These are phyloP conservation scores for Exaiptasia diaphana DNA, from an alignment of 64 coral and sea anemone genomes.

Conservation along the genomic window DNA sequence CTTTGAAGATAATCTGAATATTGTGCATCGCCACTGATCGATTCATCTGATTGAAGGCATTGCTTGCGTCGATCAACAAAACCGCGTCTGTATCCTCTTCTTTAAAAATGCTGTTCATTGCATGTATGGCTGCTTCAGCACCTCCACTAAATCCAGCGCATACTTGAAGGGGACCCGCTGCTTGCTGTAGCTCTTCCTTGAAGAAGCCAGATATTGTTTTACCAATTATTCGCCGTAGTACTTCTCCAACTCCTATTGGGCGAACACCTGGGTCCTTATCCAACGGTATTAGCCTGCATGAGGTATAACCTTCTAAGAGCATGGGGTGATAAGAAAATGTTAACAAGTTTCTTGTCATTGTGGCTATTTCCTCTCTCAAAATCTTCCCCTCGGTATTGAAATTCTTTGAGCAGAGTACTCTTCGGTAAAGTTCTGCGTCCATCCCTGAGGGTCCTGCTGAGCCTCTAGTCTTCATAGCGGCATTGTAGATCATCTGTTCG, in stretches of 20 bases:
- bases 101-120: neutral
- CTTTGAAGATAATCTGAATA: neutral
- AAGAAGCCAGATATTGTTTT: neutral
- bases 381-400: slow-evolving; percentile 39
- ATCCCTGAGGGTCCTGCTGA: slow-evolving; percentile 28
- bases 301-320: slow-evolving; percentile 44
- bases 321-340: slow-evolving; percentile 45
- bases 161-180: slow-evolving; percentile 8
- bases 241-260: slow-evolving; percentile 33
- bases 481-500: slow-evolving; percentile 2
- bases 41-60: slow-evolving; percentile 16
- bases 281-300: slow-evolving; percentile 19
- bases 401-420: slow-evolving; percentile 42
- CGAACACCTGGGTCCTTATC: slow-evolving; percentile 39
- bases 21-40: neutral
- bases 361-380: slow-evolving; percentile 59
- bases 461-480: neutral
- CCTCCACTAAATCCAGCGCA: neutral
- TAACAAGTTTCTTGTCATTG: slow-evolving; percentile 59
- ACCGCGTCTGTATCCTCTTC: neutral
- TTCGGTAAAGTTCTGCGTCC: slow-evolving; percentile 24
- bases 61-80: neutral
- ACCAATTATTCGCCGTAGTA: slow-evolving; percentile 5
- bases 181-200: slow-evolving; percentile 26
- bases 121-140: slow-evolving; percentile 18